phyloP scores from a whole-genome alignment of 2,797 vertebrate genomes.

The Balearica regulorum region DNA sequence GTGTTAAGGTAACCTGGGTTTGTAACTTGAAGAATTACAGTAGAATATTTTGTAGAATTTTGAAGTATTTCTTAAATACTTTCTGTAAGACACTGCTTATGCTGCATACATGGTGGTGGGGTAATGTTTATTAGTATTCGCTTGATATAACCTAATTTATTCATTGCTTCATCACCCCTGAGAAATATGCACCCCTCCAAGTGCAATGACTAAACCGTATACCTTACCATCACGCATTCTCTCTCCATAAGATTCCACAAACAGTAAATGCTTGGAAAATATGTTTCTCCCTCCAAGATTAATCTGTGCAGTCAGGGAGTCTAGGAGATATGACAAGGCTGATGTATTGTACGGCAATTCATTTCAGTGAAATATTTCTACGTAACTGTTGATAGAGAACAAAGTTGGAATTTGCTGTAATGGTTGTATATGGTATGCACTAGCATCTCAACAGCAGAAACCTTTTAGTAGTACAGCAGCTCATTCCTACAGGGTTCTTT shows the following conservation, averaged over 20 bases:
- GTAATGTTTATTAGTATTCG: slow-evolving; percentile 9
- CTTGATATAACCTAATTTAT: slow-evolving; percentile 8
- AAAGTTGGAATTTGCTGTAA: slow-evolving; percentile 28
- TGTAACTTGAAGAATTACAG: slow-evolving; percentile 6
- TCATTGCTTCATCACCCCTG: slow-evolving; percentile 5
- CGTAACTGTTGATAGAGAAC: not conserved
- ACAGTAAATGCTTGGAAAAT: not conserved
- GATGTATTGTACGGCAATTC: not conserved
- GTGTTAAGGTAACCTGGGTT: not conserved
- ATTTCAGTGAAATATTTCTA: slow-evolving; percentile 27
- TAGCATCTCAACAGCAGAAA: slow-evolving; percentile 18
- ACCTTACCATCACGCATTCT: not conserved
- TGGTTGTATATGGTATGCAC: not conserved
- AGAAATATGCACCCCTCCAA: not conserved
- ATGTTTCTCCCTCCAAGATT: slow-evolving; percentile 9
- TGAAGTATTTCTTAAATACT: not conserved
- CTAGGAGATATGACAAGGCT: slow-evolving; percentile 11
- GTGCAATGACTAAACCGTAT: not conserved
- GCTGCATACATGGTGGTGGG: not conserved
- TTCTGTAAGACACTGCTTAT: not conserved
- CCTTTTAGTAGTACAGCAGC: slow-evolving; percentile 26
- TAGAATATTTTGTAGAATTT: not conserved
- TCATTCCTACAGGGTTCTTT: not conserved
- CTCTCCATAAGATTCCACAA: not conserved
- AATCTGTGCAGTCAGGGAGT: slow-evolving; percentile 12